Conservation (phyloP, 1,140 invertebrate species). For the Teleogryllus occipitalis region DNA sequence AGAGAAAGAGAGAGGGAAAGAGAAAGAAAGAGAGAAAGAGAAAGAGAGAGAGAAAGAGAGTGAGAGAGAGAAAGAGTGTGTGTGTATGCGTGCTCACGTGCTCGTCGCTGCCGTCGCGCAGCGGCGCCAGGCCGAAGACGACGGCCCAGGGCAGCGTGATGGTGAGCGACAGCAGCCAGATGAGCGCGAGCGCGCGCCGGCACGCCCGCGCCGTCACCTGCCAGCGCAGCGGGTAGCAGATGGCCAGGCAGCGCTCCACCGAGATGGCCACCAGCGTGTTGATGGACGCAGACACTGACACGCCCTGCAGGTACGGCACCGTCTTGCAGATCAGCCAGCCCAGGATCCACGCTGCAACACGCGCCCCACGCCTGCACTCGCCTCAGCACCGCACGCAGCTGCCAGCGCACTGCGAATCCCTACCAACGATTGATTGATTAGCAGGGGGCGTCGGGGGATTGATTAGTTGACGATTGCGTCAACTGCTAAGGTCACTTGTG, state of each 20-base stretch:
- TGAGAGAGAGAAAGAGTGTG: no score
- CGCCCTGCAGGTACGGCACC: constrained; percentile 53
- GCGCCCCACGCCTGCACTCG: no score
- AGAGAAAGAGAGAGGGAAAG: no score
- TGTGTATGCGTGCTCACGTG: constrained; percentile 25
- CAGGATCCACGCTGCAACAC: constrained; percentile 48
- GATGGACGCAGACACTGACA: constrained; percentile 53
- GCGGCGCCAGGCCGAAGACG: constrained; percentile 39
- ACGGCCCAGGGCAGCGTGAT: constrained; percentile 51
- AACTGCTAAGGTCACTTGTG: no score
- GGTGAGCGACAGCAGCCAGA: constrained; percentile 46
- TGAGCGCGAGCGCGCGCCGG: constrained; percentile 38
- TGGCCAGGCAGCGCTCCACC: constrained; percentile 49
- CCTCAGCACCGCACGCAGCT: no score
- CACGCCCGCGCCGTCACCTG: constrained; percentile 43
- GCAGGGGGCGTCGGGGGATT: no score
- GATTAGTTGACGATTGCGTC: no score
- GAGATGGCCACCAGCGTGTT: constrained; percentile 55
- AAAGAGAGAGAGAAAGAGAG: no score
- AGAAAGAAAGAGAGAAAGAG: no score
- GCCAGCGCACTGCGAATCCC: no score
- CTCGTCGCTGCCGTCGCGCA: constrained; percentile 31
- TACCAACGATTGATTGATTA: no score
- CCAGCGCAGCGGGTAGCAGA: constrained; percentile 46
- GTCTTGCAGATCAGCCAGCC: constrained; percentile 51